Base-by-base conservation (phyloP, 2,113 vertebrate genomes). In the Sebastes schlegelii region DNA sequence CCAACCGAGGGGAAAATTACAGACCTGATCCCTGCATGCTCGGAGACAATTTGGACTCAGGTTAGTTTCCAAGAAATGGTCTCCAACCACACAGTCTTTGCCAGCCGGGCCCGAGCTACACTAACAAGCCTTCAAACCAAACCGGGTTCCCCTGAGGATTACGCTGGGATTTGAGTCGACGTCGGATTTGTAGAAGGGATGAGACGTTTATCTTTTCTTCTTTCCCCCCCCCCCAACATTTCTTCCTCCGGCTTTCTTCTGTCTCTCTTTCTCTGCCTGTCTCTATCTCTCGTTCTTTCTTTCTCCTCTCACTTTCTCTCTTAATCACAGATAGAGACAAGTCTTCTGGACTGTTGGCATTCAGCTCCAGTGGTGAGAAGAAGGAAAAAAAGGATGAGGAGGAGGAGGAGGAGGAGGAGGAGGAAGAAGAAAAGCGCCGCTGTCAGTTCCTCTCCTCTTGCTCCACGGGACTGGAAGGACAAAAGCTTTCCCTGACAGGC, bases 131-230 rank as follows among this genome's bases (percentile, higher is more conserved):
- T 92, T 92, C 88, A 83, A 91, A 93, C 89, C 87, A 74, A 88
- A 85, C 82, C 17, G 60, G 92, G 91, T 92, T 91, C 83, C 83
- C 86, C 51, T 6, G 83, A 88, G 92, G 93, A 95, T 95, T 94
- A 94, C 67, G 82, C 79, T 45, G 23, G 94, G 93, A 95, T 95
- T 94, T 94, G 86, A 94, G 89, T 93, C 86, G 74, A 88, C 80
- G 92, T 90, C 48, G 88, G 93, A 93, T 94, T 94, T 94, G 89
- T 86, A 74, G 88, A 88, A 81, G 79, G 88, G 89, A 91, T 90
- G 87, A 94, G 88, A 92, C 83, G 65, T 91, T 93, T 92, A 90
- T 90, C 91, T 90, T 84, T 87, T 81, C 64, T 77, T 58, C 34
- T 74, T 67, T 42, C 34, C 43, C 8, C 43, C 8, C 43, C 13